Evolutionary conservation across 2,113 vertebrate species (phyloP).

Genomic region (Sylvilagus bachmani): DNA sequence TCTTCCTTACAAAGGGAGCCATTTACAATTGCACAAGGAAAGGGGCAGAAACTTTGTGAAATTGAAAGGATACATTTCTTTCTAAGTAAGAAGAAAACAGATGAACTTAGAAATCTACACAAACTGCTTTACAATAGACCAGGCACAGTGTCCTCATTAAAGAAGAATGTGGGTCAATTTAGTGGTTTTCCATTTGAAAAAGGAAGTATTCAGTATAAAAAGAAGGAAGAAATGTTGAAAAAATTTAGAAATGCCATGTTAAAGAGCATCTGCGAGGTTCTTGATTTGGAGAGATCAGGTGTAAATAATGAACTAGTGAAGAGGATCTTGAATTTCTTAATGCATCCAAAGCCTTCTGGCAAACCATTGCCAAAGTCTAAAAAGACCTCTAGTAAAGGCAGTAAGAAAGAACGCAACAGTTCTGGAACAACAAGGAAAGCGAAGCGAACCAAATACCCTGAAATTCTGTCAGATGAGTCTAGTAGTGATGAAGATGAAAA

Average conservation of each 20-base stretch:
- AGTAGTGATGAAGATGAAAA: slow-evolving; percentile 94
- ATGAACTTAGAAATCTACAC: slow-evolving; percentile 96
- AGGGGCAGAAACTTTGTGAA: slow-evolving; percentile 96
- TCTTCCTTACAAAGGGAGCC: slow-evolving; percentile 93
- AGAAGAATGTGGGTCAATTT: too few relatives aligned
- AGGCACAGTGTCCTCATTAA: slow-evolving; percentile 90
- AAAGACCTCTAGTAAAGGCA: slow-evolving; percentile 89
- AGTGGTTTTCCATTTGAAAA: too few relatives aligned
- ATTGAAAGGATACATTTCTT: slow-evolving; percentile 95
- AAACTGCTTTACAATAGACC: slow-evolving; percentile 96
- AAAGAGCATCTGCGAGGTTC: too few relatives aligned
- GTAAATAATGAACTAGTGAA: too few relatives aligned
- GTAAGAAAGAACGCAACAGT: slow-evolving; percentile 90
- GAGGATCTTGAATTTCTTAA: too few relatives aligned
- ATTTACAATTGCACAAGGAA: slow-evolving; percentile 94
- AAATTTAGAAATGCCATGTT: too few relatives aligned
- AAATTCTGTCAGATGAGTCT: slow-evolving; percentile 96
- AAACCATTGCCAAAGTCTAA: slow-evolving; percentile 90
- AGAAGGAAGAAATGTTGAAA: too few relatives aligned
- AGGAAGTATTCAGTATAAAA: too few relatives aligned
- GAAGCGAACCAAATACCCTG: slow-evolving; percentile 93
- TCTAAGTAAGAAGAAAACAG: slow-evolving; percentile 95
- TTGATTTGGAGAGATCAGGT: too few relatives aligned
- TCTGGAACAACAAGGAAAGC: slow-evolving; percentile 90
- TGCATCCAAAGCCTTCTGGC: too few relatives aligned